Evolutionary conservation across 2,797 vertebrate genomes (phyloP).

Genomic region (Brotula barbata): DNA sequence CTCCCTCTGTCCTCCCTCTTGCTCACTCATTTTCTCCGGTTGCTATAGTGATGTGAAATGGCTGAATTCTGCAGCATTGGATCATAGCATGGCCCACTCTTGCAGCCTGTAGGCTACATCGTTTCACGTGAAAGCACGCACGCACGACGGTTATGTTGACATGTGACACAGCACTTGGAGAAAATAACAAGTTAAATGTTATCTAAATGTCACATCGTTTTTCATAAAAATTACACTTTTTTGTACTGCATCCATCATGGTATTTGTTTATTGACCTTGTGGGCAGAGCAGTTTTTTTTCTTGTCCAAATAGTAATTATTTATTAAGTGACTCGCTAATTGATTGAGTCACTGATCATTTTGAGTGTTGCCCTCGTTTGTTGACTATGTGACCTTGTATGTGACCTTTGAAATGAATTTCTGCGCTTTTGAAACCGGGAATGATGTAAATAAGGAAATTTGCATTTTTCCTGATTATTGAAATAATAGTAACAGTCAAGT

Average conservation of each 20-base stretch:
- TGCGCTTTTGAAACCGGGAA: background rate
- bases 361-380: background rate
- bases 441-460: background rate
- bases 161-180: constrained; percentile 5
- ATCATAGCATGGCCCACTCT: constrained; percentile 43
- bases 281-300: constrained; percentile 6
- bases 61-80: constrained; percentile 65
- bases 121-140: constrained; percentile 42
- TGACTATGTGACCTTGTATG: no score
- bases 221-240: constrained; percentile 11
- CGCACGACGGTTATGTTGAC: constrained; percentile 22
- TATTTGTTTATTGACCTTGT: constrained; percentile 12
- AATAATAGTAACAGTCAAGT: background rate
- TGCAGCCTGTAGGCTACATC: constrained; percentile 39
- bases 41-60: constrained; percentile 79
- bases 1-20: constrained; percentile 29
- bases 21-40: constrained; percentile 64
- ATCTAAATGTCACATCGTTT: constrained; percentile 33
- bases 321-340: constrained; percentile 1
- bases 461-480: background rate
- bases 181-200: constrained; percentile 28
- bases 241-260: background rate
- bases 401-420: no score
- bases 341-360: background rate
- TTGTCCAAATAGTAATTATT: constrained; percentile 6